A percentile compares a stretch with the other conserved stretches of the same genome.
Conservation (phyloP, 2,888 invertebrate genomes). For the Aleiodes leptofemur region DNA sequence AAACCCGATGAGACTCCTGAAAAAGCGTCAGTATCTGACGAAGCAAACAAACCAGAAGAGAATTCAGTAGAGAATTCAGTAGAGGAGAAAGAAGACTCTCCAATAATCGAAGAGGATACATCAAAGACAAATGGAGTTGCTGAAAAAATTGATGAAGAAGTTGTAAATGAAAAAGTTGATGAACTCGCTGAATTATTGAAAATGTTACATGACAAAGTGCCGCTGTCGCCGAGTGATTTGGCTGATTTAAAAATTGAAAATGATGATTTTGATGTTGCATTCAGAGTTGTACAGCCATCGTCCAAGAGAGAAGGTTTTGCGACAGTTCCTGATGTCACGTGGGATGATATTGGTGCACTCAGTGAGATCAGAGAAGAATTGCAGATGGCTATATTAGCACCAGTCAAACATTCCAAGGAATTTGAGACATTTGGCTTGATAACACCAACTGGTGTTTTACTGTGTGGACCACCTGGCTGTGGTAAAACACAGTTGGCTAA, state of each 20-base stretch:
- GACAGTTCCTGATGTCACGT: constrained; percentile 97
- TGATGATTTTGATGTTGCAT: constrained; percentile 86
- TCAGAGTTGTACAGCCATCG: constrained; percentile 91
- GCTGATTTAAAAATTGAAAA: constrained; percentile 82
- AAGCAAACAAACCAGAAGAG: constrained; percentile 40
- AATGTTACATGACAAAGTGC: constrained; percentile 81
- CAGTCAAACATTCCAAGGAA: constrained; percentile 90
- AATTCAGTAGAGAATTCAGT: constrained; percentile 32
- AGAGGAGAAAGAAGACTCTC: constrained; percentile 34
- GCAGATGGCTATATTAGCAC: constrained; percentile 93
- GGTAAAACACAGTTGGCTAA: constrained; percentile 98
- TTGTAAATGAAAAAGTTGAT: constrained; percentile 50
- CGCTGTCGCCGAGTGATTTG: constrained; percentile 81
- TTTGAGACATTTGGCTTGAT: constrained; percentile 87
- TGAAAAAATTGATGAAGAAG: constrained; percentile 65
- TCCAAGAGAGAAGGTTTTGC: constrained; percentile 98
- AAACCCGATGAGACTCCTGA: constrained; percentile 49
- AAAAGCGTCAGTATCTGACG: constrained; percentile 52
- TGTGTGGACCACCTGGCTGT: constrained; percentile 98
- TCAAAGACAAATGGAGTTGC: constrained; percentile 74
- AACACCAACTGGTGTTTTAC: constrained; percentile 91
- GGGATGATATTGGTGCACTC: constrained; percentile 97
- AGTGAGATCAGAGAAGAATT: constrained; percentile 91
- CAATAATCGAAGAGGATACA: constrained; percentile 40
- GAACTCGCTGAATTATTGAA: constrained; percentile 79